phyloP scores from a whole-genome alignment of 2,888 invertebrate genomes.

The Cataglyphis cursor region DNA sequence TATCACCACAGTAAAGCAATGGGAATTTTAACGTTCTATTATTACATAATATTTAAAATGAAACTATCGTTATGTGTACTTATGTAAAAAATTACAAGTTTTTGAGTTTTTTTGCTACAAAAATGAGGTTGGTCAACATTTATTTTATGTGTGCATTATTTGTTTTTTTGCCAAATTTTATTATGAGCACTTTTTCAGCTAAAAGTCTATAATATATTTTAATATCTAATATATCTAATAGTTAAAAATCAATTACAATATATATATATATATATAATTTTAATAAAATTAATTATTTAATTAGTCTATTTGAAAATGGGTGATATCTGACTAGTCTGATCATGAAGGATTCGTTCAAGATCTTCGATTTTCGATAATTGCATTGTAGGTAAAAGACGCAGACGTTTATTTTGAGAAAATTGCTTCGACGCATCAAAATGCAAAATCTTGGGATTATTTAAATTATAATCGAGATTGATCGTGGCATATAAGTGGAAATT shows the following conservation, averaged over 20 bases:
- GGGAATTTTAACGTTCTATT: neutral
- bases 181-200: neutral
- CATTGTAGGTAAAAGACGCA: neutral
- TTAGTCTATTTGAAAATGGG: neutral
- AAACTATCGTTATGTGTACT: neutral
- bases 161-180: neutral
- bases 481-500: neutral
- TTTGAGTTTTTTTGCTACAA: neutral
- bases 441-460: constrained; percentile 9
- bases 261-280: neutral
- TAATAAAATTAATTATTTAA: constrained; percentile 6
- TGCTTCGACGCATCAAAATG: constrained; percentile 5
- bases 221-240: neutral
- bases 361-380: constrained; percentile 2
- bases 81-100: neutral
- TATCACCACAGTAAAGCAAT: neutral
- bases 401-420: constrained; percentile 11
- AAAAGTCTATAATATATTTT: neutral
- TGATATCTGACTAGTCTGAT: neutral
- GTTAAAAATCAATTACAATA: neutral
- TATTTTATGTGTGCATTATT: neutral
- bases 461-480: constrained; percentile 9
- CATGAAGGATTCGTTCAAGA: neutral
- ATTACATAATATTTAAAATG: neutral
- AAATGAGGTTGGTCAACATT: neutral